A percentile compares a stretch with the other conserved stretches of the same genome.
Conservation (phyloP, 2,797 vertebrate species). For the Microcaecilia unicolor region DNA sequence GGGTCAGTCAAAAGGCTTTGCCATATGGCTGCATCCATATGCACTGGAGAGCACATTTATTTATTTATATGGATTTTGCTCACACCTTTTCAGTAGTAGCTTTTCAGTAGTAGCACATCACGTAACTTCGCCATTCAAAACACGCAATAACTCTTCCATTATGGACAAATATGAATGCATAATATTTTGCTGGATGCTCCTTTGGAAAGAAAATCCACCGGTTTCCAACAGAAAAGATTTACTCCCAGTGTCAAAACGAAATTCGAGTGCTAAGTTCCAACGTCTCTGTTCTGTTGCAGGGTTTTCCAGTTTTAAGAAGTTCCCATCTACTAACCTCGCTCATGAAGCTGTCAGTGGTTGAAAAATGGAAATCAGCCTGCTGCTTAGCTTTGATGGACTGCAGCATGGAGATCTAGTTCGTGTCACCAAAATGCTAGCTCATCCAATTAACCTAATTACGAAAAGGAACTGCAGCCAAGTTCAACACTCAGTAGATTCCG, state of each 20-base stretch:
- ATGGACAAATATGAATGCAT: too few species aligned
- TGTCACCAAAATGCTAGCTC: constrained; percentile 26
- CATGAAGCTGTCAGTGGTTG: constrained; percentile 10
- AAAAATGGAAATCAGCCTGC: constrained; percentile 22
- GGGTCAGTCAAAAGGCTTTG: too few species aligned
- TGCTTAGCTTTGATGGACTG: constrained; percentile 38
- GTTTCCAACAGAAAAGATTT: not conserved
- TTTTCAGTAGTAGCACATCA: too few species aligned
- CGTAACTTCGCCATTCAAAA: too few species aligned
- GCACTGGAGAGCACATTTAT: too few species aligned
- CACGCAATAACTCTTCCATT: too few species aligned
- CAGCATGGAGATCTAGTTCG: constrained; percentile 14
- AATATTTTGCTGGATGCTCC: too few species aligned
- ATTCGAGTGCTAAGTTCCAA: constrained; percentile 8
- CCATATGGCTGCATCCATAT: too few species aligned
- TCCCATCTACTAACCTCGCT: constrained; percentile 18
- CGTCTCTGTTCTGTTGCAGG: constrained; percentile 4
- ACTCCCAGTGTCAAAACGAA: not conserved
- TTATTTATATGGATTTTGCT: too few species aligned
- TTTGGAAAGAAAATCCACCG: too few species aligned
- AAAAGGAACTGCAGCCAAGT: constrained; percentile 26
- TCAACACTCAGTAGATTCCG: constrained; percentile 15
- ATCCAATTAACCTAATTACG: constrained; percentile 44
- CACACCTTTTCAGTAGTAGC: too few species aligned
- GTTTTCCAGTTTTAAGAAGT: constrained; percentile 26